Conservation (phyloP, 2,888 invertebrate species). For the Scaeva pyrastri region DNA sequence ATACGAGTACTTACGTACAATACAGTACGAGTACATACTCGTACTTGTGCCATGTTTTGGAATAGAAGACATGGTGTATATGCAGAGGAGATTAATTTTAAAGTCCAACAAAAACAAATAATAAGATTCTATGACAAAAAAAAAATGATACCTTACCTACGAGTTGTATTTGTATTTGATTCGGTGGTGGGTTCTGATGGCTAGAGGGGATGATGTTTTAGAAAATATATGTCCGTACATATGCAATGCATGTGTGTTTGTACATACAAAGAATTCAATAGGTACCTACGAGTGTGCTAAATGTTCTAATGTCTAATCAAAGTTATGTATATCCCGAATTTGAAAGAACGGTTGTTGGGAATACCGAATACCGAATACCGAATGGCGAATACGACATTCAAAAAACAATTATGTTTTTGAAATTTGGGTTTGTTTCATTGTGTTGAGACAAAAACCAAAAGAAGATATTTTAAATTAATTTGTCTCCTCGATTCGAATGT, state of each 20-base stretch:
- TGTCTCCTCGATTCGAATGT: no score
- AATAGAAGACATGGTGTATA: constrained; percentile 28
- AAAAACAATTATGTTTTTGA: neutral
- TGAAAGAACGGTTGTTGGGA: neutral
- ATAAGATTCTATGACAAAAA: constrained; percentile 35
- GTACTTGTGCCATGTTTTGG: constrained; percentile 9
- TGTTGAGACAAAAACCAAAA: no score
- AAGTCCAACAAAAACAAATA: constrained; percentile 44
- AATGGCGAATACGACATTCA: no score
- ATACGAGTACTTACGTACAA: no score
- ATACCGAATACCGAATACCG: neutral
- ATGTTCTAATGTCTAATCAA: constrained; percentile 10
- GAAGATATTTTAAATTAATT: no score
- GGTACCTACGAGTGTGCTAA: no score
- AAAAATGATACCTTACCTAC: neutral
- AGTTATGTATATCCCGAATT: constrained; percentile 8
- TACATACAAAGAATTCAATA: neutral
- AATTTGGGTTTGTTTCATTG: neutral
- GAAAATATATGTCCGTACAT: neutral
- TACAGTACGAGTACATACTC: constrained; percentile 4
- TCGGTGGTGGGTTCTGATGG: neutral
- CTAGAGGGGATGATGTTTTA: neutral
- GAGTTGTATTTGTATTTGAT: constrained; percentile 31
- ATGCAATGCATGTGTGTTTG: neutral
- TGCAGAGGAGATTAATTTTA: constrained; percentile 50